A percentile compares a stretch with the other conserved stretches of the same genome.
Evolutionary conservation across 64 coral and sea anemone genomes (phyloP).

Genomic region (Actinia equina): DNA sequence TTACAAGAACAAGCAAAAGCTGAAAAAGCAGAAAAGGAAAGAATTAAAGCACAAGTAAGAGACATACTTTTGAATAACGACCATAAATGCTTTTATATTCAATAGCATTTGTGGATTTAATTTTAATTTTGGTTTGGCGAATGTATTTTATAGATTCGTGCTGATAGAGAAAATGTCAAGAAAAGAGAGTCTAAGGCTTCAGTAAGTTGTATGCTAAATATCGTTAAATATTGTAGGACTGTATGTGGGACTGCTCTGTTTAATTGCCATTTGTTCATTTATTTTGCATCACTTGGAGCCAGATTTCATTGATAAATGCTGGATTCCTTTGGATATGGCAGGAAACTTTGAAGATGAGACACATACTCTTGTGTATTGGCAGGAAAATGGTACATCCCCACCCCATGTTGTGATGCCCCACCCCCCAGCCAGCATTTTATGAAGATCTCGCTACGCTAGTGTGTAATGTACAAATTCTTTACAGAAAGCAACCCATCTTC

Average conservation of each 20-base stretch:
- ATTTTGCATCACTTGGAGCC: no score
- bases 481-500: conserved; percentile 63
- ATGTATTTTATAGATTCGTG: conserved; percentile 37
- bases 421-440: no score
- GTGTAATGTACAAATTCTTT: neutral
- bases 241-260: no score
- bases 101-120: neutral
- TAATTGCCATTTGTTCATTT: no score
- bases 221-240: no score
- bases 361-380: no score
- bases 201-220: conserved; percentile 35
- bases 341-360: no score
- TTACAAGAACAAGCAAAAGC: conserved; percentile 56
- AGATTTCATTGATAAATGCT: no score
- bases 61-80: neutral
- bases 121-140: neutral
- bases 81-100: neutral
- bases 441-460: no score
- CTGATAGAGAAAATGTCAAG: conserved; percentile 74
- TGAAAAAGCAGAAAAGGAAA: conserved; percentile 61
- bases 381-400: no score
- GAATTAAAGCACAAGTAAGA: conserved; percentile 76
- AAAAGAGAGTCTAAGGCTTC: conserved; percentile 59
- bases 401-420: no score
- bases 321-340: no score